Conservation (phyloP, 2,888 invertebrate species). For the Drosophila antonietae region DNA sequence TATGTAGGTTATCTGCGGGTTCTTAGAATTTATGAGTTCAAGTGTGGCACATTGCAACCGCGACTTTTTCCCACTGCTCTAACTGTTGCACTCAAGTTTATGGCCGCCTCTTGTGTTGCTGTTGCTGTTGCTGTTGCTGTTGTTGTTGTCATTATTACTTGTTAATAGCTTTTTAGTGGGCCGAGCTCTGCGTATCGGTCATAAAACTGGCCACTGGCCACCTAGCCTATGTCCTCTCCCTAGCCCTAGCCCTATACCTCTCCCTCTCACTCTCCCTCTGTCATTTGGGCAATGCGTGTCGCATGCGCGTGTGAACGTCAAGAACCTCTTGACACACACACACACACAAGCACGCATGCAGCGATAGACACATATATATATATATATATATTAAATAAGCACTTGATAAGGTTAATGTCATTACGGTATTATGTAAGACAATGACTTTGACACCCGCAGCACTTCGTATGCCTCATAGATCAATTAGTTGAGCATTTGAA, state of each 20-base stretch:
- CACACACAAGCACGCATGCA: conserved; percentile 4
- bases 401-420: conserved; percentile 75
- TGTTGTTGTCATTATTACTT: conserved; percentile 72
- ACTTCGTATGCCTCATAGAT: conserved; percentile 29
- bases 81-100: conserved; percentile 41
- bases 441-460: conserved; percentile 75
- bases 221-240: not conserved
- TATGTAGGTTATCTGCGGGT: conserved; percentile 76
- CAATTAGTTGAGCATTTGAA: conserved; percentile 35
- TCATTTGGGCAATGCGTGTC: conserved; percentile 26
- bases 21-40: conserved; percentile 78
- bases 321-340: conserved; percentile 59
- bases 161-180: conserved; percentile 73
- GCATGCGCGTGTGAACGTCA: conserved; percentile 68
- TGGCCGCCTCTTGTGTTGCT: conserved; percentile 16
- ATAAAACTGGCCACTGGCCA: conserved; percentile 54
- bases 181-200: conserved; percentile 60
- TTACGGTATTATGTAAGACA: conserved; percentile 64
- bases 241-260: conserved; percentile 1
- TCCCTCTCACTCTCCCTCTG: conserved; percentile 3
- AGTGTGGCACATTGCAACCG: conserved; percentile 73
- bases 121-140: conserved; percentile 48
- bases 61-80: conserved; percentile 57
- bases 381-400: not conserved
- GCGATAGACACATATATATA: not conserved